Evolutionary conservation across 1,140 invertebrate genomes (phyloP), one percentile per base, ranked within the genome.

Genomic region (Condylostylus longicornis): DNA sequence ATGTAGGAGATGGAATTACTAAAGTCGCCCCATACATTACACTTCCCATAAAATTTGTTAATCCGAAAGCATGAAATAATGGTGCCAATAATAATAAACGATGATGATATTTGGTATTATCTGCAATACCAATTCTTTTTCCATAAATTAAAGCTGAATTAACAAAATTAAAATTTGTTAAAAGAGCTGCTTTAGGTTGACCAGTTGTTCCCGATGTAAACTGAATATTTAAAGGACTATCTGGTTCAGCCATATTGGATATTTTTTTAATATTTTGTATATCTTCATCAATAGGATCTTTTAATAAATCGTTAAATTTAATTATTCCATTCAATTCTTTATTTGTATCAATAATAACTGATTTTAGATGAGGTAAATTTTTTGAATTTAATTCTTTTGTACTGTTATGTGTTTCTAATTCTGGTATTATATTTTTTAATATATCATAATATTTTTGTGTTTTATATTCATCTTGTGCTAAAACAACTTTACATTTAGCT

Each of bases 1-100:
- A 87, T 2, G 65, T 64, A 0, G 70, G 65, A 0, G 69, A 58
- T 3, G 84, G 79, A 2, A 91, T 44, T 1, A 94, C 74, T 13
- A 80, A 40, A 0, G 80, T 79, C 0, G 69, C 62, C 1, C 82
- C 84, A 31, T 77, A 66, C 0, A 83, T 35, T 12, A 68, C 61
- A 2, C 52, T 58, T 1, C 85, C 46, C 35, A 77, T 62, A 0
- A 79, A 85, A 23, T 80, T 64, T 1, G 82, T 68, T 21, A 79
- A 75, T 0, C 87, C 91, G 54, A 83, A 89, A 12, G 80, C 88
- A 55, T 98, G 94, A 54, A 95, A 98, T 10, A 95, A 67, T 0
- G 93, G 93, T 1, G 87, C 82, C 58, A 89, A 78, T 0, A 80
- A 48, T 49, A 86, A 90, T 27, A 85, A 59, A 4, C 46, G 31